Base-by-base conservation (phyloP, 2,113 vertebrate species). In the Cyprinodon brontotheroides region DNA sequence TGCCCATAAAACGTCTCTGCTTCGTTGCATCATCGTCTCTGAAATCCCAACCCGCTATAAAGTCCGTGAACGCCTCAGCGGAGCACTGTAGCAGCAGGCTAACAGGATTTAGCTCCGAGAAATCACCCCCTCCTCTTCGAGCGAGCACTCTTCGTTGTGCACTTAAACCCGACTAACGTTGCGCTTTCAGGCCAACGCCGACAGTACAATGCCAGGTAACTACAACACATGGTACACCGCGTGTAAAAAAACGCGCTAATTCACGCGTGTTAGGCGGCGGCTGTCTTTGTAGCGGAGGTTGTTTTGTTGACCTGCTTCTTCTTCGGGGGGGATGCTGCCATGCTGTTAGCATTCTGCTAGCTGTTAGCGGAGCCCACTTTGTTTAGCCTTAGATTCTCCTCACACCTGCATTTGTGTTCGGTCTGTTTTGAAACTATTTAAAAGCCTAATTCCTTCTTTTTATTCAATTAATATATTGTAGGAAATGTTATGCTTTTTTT, bases 331-430 rank as follows among this genome's bases (percentile, higher is more conserved):
- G 86, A 87, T 81, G 89, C 88, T 89, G 88, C 90, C 90, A 93
- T 89, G 90, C 92, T 89, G 79, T 93, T 93, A 92, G 92, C 89
- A 86, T 78, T 81, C 72, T 79, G 90, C 90, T 92, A 92, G 77
- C 86, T 43, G 1, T 4, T 73, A 79, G 64, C 78, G 3, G 40
- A 85, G 53, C 68, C 72, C 65, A 86, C 85, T 91, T 89, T 87
- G 89, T 89, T 87, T 86, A 78, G 80, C 79, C 82, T 78, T 37
- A 2, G 77, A 75, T 78, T 76, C 50, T 4, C 45, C 48, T n/a
- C 36, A 57, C 39, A 29, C 15, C 11, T n/a, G 29, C n/a, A 62
- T 73, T 83, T 77, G 68, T 61, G 77, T 78, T 81, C 79, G 37
- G 11, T 20, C n/a, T 4, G 0, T 4, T 29, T 41, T 61, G 11